Base-by-base conservation (phyloP, 2,113 vertebrate genomes). In the Cebidichthys violaceus region DNA sequence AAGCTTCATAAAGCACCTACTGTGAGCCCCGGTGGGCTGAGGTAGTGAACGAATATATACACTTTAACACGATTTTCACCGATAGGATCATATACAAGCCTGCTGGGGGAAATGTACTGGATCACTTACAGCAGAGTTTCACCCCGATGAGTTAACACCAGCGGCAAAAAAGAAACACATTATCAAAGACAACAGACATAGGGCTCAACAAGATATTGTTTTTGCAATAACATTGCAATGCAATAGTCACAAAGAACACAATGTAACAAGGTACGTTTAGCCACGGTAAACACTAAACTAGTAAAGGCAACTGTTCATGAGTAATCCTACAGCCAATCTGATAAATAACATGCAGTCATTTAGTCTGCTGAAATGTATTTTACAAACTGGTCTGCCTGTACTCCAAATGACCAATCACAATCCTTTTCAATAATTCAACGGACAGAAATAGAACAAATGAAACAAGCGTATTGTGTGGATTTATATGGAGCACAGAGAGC, bases 1-100 rank as follows among this genome's bases (percentile, higher is more conserved):
- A 90, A 87, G 83, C 33, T 86, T 90, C 90, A 94, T 89, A 92
- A 92, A 93, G 91, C 80, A 70, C 87, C 79, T 77, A 90, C 87
- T 94, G 89, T 93, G 89, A 80, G 79, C 75, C 62, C 50, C 31
- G 57, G 82, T 74, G 79, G 82, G 68, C 77, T 69, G 61, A 84
- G 78, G 75, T 72, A 15, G 55, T 79, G 59, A 86, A 71, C 77
- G 77, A 75, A 82, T 31, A 84, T n/a, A 70, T 50, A 68, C 61
- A 70, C 57, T 69, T 86, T 43, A 79, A 85, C 76, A 55, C 67
- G 64, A 87, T 76, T 75, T 86, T 83, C 69, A 81, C 50, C 60
- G 69, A 78, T 82, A 61, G 29, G 65, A 71, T 83, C 70, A 65
- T 50, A 70, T 9, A 59, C 66, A 66, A 52, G 29, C 41, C 76